Base-by-base conservation (phyloP, 2,888 invertebrate species). In the Latheticus oryzae region DNA sequence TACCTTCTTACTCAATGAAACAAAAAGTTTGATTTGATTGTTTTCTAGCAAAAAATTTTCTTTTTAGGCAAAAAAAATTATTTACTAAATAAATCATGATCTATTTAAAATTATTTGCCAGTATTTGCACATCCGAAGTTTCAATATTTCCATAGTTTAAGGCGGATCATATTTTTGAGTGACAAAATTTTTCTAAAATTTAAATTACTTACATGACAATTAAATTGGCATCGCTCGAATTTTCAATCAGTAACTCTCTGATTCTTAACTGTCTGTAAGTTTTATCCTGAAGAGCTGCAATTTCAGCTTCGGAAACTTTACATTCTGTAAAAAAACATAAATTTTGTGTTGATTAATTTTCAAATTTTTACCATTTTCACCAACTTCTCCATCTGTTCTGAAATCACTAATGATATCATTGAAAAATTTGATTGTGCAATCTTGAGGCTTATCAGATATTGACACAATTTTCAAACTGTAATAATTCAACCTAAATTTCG, bases 201-300 rank as follows among this genome's bases (percentile, higher is more conserved):
- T n/a, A n/a, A n/a, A n/a, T n/a, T n/a, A 79, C 88, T 80, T 88
- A 97, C 98, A 98, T 95, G 50, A 98, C 95, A 67, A 99, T 87
- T 62, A 98, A 84, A n/a, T 89, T 86, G 0, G 97, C 90, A 48
- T 90, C 85, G 64, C 83, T 86, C 0, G 97, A 97, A 81, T 98
- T 90, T 74, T 94, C 87, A 42, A 91, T 80, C 19, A 99, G 81
- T 60, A 97, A 82, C 77, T 99, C 98, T 33, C 96, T 85, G 62
- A 97, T 84, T 62, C 97, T 84, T 69, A 99, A 81, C 74, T 98
- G 96, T 1, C 97, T 84, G 78, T 91, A 87, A 0, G 95, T 97
- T 80, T 95, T 95, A 67, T 93, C 93, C 64, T 89, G 85, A 65
- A 94, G 81, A 3, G 86, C 85, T 21, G 84, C 76, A 57, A 92